Evolutionary conservation across 2,113 vertebrate species (phyloP).

Genomic region (Felis catus): F.catus_Fca126_mat1.0 CM031411.1:18883001-18883500

Average conservation of each 20-base stretch:
- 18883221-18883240: background rate
- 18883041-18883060: background rate
- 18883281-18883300: background rate
- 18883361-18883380: background rate
- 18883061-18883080: background rate
- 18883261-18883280: background rate
- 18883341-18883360: background rate
- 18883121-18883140: background rate
- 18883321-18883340: background rate
- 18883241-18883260: background rate
- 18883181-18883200: background rate
- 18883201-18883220: background rate
- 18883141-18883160: background rate
- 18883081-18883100: background rate
- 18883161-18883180: background rate
- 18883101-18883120: slow-evolving; percentile 14
- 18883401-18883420: background rate
- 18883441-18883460: background rate
- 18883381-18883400: background rate
- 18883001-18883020: background rate
- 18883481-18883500: background rate
- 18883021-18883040: background rate
- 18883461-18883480: background rate
- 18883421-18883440: slow-evolving; percentile 24
- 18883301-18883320: background rate